A percentile compares a stretch with the other conserved stretches of the same genome.
These are phyloP conservation scores for Mactra quadrangularis DNA, from an alignment of 1,140 invertebrate species.

Conservation along the genomic window DNA sequence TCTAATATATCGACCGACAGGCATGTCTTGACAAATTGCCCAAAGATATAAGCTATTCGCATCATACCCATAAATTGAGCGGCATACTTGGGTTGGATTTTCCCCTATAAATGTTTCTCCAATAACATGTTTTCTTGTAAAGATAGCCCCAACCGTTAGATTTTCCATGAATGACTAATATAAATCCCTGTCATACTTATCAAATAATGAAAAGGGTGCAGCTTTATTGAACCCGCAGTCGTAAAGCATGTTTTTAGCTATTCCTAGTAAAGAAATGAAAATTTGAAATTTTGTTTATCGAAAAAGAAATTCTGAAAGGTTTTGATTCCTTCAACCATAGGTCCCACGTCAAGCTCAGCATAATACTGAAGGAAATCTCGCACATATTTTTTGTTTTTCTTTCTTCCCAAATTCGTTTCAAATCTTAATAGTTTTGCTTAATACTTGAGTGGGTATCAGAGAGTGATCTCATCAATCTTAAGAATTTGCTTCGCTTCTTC, in stretches of 20 bases:
- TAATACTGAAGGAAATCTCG: no score
- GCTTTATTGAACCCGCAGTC: not conserved
- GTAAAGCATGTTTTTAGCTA: not conserved
- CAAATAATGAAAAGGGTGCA: not conserved
- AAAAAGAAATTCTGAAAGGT: no score
- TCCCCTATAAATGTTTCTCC: not conserved
- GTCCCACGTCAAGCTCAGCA: no score
- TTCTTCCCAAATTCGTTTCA: no score
- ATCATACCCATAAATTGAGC: constrained; percentile 3
- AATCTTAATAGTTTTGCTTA: no score
- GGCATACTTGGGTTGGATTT: not conserved
- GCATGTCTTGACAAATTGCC: constrained; percentile 14
- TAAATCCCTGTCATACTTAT: not conserved
- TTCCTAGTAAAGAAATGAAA: no score
- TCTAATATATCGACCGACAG: not conserved
- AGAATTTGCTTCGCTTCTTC: no score
- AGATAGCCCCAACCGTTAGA: not conserved
- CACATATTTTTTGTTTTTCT: not conserved
- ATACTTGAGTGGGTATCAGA: no score
- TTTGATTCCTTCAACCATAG: no score
- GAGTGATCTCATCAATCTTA: no score
- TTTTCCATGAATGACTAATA: not conserved
- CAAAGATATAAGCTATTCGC: constrained; percentile 6
- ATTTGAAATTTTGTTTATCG: no score
- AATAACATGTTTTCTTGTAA: not conserved